Percentiles rank a stretch among this genome's conserved stretches.
Evolutionary conservation across 1,140 invertebrate species (phyloP).

Genomic region (Gryllus bimaculatus): DNA sequence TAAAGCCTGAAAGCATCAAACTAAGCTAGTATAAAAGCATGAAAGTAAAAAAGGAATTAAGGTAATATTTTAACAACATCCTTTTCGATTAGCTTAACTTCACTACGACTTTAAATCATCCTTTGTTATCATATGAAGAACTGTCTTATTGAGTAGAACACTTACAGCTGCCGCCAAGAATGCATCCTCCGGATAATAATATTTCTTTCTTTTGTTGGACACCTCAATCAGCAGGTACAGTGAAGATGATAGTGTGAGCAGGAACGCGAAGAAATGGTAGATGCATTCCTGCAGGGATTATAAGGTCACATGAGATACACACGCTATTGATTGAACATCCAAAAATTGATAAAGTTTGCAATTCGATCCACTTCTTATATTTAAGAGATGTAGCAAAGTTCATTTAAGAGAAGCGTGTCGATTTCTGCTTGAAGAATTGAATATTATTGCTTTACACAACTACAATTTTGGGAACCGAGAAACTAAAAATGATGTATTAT

Average conservation of each 20-base stretch:
- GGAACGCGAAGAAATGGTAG: constrained; percentile 61
- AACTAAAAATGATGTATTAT: background rate
- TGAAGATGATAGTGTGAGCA: constrained; percentile 56
- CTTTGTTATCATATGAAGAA: too few relatives aligned
- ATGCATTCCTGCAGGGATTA: constrained; percentile 57
- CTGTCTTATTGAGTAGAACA: constrained; percentile 21
- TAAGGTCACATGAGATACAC: background rate
- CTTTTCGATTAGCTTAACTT: too few relatives aligned
- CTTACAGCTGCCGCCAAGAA: constrained; percentile 57
- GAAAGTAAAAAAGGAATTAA: too few relatives aligned
- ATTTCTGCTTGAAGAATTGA: background rate
- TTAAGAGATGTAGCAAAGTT: too few relatives aligned
- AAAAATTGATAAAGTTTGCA: background rate
- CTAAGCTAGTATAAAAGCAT: too few relatives aligned
- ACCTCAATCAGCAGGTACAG: constrained; percentile 52
- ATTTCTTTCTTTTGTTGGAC: constrained; percentile 36
- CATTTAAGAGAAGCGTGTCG: too few relatives aligned
- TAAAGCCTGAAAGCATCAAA: too few relatives aligned
- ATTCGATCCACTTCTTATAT: too few relatives aligned
- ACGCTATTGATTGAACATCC: background rate
- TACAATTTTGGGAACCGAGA: background rate
- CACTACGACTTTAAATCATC: too few relatives aligned
- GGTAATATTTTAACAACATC: too few relatives aligned
- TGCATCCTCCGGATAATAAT: constrained; percentile 35
- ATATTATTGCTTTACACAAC: background rate